Conservation (phyloP, 2,888 invertebrate species). For the Diaprepes abbreviatus region DNA sequence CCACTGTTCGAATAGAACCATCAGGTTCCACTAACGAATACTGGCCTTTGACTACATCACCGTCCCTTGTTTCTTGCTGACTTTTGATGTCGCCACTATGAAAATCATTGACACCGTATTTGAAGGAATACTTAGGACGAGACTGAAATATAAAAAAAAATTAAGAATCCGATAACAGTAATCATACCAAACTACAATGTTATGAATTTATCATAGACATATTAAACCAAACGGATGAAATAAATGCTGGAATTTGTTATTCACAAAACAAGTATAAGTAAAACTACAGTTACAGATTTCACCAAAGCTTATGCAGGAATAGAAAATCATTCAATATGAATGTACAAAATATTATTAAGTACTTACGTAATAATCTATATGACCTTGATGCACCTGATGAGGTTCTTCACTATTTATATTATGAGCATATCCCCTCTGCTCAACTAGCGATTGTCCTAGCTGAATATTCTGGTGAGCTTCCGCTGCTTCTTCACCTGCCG, state of each 20-base stretch:
- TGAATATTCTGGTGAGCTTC: slow-evolving; percentile 6
- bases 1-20: slow-evolving; percentile 64
- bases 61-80: slow-evolving; percentile 64
- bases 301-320: too few relatives aligned
- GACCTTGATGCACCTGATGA: slow-evolving; percentile 32
- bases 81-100: slow-evolving; percentile 65
- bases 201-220: too few relatives aligned
- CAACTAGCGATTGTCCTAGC: neutral
- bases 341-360: too few relatives aligned
- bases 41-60: slow-evolving; percentile 65
- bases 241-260: too few relatives aligned
- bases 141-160: too few relatives aligned
- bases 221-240: too few relatives aligned
- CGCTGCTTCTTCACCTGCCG: neutral
- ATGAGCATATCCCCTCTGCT: neutral
- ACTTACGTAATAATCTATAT: slow-evolving; percentile 52
- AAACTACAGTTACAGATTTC: too few relatives aligned
- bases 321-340: too few relatives aligned
- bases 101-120: slow-evolving; percentile 65
- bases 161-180: too few relatives aligned
- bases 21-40: slow-evolving; percentile 66
- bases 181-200: too few relatives aligned
- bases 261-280: too few relatives aligned
- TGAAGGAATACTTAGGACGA: slow-evolving; percentile 64
- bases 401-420: slow-evolving; percentile 30